Base-by-base conservation (phyloP, 2,113 vertebrate genomes). In the Nycticorax nycticorax region DNA sequence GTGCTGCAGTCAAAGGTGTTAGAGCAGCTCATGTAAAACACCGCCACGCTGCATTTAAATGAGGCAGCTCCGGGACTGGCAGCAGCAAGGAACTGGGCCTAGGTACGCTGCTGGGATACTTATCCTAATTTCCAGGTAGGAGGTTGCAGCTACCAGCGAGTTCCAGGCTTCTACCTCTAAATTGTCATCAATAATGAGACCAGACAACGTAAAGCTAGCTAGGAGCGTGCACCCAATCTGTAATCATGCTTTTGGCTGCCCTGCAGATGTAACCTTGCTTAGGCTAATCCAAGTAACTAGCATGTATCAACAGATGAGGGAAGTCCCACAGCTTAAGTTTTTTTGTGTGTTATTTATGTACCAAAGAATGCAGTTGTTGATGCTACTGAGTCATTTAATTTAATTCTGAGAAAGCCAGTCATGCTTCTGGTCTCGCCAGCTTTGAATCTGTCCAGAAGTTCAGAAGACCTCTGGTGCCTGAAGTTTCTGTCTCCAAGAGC, bases 211-310 rank as follows among this genome's bases (percentile, higher is more conserved):
- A n/a, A 85, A 88, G 14, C 22, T 33, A 75, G 47, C 32, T 33
- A 56, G 23, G 30, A 63, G 24, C 6, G 10, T 23, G 16, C 13
- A 9, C 43, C 30, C 79, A 21, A 56, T 18, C 57, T 27, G 9
- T 0, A 1, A 7, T 33, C 33, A 21, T 0, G 1, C 45, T 76
- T 92, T 43, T 66, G 68, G 39, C 43, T 11, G 3, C 74, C 39
- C 45, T 5, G 24, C 2, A 55, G 18, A 15, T 8, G 3, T 17
- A 79, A 66, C 0, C 12, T 90, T 32, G 33, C 21, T 80, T 52
- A 43, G 18, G 33, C 43, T 52, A 83, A 39, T 27, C 41, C 0
- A 0, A 73, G 27, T 14, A 85, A 75, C 35, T 27, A 19, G 3
- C n/a, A 16, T 39, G 2, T 63, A 52, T 33, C 39, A 39, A 43